Conservation (phyloP, 2,113 vertebrate genomes). For the Anser brachyrhynchus region DNA sequence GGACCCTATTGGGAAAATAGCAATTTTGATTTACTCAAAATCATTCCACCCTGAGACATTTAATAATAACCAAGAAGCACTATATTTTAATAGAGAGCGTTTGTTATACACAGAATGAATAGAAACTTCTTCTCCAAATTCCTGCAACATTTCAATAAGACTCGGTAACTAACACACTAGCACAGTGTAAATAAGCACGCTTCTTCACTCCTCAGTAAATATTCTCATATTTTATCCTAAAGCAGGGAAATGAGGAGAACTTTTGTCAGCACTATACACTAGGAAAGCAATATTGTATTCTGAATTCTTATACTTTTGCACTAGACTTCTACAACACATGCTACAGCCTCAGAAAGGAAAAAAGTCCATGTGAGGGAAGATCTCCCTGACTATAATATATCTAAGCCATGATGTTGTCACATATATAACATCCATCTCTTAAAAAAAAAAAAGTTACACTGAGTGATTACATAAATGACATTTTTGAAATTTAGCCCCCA, state of each 20-base stretch:
- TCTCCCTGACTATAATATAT: background rate
- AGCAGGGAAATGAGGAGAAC: background rate
- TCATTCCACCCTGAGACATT: background rate
- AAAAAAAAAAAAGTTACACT: background rate
- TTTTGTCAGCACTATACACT: background rate
- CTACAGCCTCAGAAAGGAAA: background rate
- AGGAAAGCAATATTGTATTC: background rate
- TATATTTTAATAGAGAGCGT: background rate
- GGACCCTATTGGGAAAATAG: background rate
- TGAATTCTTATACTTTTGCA: background rate
- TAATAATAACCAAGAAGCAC: background rate
- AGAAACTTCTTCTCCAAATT: background rate
- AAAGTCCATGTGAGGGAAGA: background rate
- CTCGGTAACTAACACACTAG: background rate
- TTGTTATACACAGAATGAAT: background rate
- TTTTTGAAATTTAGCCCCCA: background rate
- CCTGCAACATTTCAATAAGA: background rate
- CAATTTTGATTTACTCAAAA: background rate
- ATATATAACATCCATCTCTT: background rate
- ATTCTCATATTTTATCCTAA: background rate
- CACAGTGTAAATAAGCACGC: background rate
- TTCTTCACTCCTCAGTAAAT: background rate
- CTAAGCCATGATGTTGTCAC: background rate
- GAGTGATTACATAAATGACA: background rate
- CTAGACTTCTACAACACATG: background rate